Evolutionary conservation across 1,140 invertebrate genomes (phyloP), one percentile per base, ranked within the genome.

Genomic region (Goniozus legneri): DNA sequence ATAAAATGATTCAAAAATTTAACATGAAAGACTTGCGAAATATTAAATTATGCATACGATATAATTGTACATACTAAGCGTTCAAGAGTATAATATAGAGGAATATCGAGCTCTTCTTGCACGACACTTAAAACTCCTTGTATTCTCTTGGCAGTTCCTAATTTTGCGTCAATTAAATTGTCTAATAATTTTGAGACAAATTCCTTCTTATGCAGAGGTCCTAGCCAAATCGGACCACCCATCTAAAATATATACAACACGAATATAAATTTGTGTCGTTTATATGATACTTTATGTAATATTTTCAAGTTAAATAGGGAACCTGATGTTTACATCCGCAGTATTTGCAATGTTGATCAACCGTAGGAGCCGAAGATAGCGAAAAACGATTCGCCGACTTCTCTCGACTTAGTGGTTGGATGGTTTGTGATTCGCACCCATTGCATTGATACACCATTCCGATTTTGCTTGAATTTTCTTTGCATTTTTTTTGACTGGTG

Each of bases 151-250:
- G 76, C 70, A 0, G 95, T 97, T 38, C 67, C 75, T 44, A 88
- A 81, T 27, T 50, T 64, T 47, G 10, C 63, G 49, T 44, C 67
- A 40, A 34, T 64, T 34, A 64, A 80, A 61, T 44, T 82, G 60
- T 22, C 74, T 52, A 42, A 60, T 45, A 65, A 56, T 63, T 59
- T 60, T 41, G 24, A 82, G 38, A 98, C 82, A 75, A 98, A 99
- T 0, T 77, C 65, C 43, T 74, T 67, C 62, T 92, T 80, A 67
- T 98, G 93, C 22, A 98, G 79, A 8, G 86, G 84, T 8, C 82
- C 89, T 3, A 85, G 82, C 93, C 95, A 99, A 50, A 99, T 87
- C 1, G 97, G 97, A 13, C 97, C 97, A 27, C 91, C 94, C 46
- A 97, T 72, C 82, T 89, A 65, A 19, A 69, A 72, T 31, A 52